A percentile compares a stretch with the other conserved stretches of the same genome.
Evolutionary conservation across 30 jellyfish, hydroid and myxozoan species (phyloP).

Genomic region (Aurelia aurita complex sp. Pacific): DNA sequence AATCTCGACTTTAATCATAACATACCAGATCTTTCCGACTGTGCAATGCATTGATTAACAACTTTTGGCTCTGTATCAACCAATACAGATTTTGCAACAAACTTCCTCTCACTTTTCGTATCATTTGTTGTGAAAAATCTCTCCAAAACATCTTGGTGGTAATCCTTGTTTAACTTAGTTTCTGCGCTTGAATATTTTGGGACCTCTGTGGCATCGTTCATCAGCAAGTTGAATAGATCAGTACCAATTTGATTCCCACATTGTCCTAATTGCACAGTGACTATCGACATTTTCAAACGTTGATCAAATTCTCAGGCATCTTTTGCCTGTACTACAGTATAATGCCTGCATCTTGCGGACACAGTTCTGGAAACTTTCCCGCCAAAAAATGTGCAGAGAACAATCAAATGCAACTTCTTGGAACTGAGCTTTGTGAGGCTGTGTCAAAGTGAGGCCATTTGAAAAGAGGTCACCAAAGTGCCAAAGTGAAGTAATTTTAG

Average conservation of each 20-base stretch:
- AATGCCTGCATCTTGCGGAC: no score
- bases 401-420: no score
- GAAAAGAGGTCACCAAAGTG: no score
- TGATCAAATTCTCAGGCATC: no score
- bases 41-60: slow-evolving; percentile 40
- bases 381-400: background rate
- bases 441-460: no score
- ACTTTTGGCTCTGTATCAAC: slow-evolving; percentile 95
- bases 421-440: no score
- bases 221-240: slow-evolving; percentile 64
- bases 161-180: slow-evolving; percentile 28
- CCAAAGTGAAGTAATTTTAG: no score
- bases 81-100: slow-evolving; percentile 80
- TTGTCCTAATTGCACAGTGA: slow-evolving; percentile 94
- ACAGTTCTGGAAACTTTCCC: background rate
- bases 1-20: background rate
- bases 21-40: slow-evolving; percentile 61
- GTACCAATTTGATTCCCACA: slow-evolving; percentile 96
- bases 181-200: slow-evolving; percentile 41
- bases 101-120: background rate
- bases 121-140: slow-evolving; percentile 63
- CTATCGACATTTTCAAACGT: slow-evolving; percentile 63
- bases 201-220: slow-evolving; percentile 67
- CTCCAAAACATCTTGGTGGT: slow-evolving; percentile 54
- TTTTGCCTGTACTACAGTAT: no score